Conservation (phyloP, 2,797 vertebrate species). For the Megaceryle alcyon region DNA sequence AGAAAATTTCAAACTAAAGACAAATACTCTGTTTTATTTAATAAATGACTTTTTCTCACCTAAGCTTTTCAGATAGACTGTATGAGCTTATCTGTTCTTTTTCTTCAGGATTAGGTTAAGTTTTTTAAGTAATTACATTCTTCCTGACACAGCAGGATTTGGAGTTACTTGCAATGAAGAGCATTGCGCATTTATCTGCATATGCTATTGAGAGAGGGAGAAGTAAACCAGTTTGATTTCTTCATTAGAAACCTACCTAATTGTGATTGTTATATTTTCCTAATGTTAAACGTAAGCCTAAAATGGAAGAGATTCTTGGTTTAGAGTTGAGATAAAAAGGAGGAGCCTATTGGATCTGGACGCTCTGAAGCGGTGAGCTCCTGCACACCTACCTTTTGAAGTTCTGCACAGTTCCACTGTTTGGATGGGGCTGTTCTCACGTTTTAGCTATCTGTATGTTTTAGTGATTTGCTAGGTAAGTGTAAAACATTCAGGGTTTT, state of each 20-base stretch:
- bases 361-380: background rate
- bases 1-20: constrained; percentile 5
- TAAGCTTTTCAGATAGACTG: background rate
- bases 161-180: background rate
- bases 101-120: background rate
- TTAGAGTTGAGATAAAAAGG: background rate
- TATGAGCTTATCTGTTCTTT: background rate
- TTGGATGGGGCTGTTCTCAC: background rate
- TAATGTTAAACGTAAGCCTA: background rate
- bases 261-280: background rate
- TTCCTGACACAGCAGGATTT: background rate
- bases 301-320: background rate
- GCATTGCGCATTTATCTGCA: background rate
- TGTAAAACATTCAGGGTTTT: background rate
- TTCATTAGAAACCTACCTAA: background rate
- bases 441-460: background rate
- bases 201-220: background rate
- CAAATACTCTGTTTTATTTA: background rate
- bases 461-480: background rate
- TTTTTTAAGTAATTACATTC: background rate
- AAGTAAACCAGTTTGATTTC: background rate
- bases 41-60: background rate
- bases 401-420: background rate
- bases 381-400: background rate
- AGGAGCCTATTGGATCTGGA: background rate